These are phyloP conservation scores for Gyrodactylus salaris DNA, from an alignment of 1,140 invertebrate genomes.

Conservation along the genomic window DNA sequence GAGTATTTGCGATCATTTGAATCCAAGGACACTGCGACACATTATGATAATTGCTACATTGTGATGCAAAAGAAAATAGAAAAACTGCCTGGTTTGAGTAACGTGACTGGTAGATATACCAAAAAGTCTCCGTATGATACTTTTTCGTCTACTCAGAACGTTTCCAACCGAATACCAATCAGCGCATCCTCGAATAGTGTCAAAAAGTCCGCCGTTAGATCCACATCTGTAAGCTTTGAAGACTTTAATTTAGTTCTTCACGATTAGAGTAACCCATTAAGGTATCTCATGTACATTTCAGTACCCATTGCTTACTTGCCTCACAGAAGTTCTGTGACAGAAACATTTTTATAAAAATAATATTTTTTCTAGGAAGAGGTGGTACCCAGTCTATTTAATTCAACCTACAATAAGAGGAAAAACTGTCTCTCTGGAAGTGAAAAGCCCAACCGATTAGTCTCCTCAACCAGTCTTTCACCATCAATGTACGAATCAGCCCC, in stretches of 20 bases:
- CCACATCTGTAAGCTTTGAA: background rate
- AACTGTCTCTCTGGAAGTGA: background rate
- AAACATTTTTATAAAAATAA: background rate
- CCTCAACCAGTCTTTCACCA: background rate
- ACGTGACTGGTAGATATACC: background rate
- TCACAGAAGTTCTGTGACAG: no score
- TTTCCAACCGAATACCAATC: background rate
- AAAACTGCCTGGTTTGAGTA: background rate
- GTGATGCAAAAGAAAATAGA: background rate
- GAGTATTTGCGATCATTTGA: no score
- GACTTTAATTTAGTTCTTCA: no score
- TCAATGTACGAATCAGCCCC: background rate
- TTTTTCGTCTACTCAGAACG: background rate
- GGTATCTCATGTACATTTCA: no score
- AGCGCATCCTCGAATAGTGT: background rate
- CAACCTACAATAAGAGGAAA: background rate
- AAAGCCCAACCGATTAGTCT: background rate
- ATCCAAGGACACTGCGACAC: background rate
- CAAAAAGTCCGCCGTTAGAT: background rate
- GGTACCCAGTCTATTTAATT: background rate
- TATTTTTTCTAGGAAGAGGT: background rate
- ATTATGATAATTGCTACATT: background rate
- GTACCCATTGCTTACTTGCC: no score
- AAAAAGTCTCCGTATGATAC: background rate
- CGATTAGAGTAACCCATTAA: no score